These are phyloP conservation scores for Scarus forsteni DNA, from an alignment of 2,797 vertebrate species.

Conservation along the genomic window DNA sequence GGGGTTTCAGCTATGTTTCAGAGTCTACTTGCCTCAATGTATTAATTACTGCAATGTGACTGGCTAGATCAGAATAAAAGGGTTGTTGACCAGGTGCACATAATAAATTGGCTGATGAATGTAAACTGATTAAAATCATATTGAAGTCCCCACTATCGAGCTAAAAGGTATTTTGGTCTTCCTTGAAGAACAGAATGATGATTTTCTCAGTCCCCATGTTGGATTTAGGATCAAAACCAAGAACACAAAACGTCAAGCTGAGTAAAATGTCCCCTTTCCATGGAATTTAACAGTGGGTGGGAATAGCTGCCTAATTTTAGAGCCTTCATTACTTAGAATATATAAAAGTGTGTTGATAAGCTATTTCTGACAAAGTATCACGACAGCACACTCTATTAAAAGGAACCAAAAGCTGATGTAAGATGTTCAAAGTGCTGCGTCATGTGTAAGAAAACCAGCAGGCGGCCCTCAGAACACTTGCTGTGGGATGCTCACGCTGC, in stretches of 20 bases:
- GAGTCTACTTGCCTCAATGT: too few species aligned
- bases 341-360: background rate
- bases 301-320: conserved; percentile 1
- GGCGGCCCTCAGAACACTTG: conserved; percentile 10
- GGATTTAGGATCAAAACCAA: background rate
- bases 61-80: too few species aligned
- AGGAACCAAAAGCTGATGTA: conserved; percentile 25
- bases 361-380: conserved; percentile 25
- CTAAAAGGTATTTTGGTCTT: too few species aligned
- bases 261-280: background rate
- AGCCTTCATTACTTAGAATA: conserved; percentile 26
- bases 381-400: conserved; percentile 15
- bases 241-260: background rate
- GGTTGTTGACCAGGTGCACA: too few species aligned
- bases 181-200: too few species aligned
- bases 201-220: too few species aligned
- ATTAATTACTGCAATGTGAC: too few species aligned
- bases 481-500: conserved; percentile 11
- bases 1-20: too few species aligned
- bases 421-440: conserved; percentile 20
- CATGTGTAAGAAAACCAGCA: conserved; percentile 29
- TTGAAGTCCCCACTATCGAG: too few species aligned
- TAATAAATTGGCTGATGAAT: too few species aligned
- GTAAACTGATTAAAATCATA: too few species aligned
- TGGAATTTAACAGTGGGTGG: conserved; percentile 12